These are phyloP conservation scores for Ranitomeya imitator DNA, from an alignment of 2,113 vertebrate genomes.

Conservation along the genomic window DNA sequence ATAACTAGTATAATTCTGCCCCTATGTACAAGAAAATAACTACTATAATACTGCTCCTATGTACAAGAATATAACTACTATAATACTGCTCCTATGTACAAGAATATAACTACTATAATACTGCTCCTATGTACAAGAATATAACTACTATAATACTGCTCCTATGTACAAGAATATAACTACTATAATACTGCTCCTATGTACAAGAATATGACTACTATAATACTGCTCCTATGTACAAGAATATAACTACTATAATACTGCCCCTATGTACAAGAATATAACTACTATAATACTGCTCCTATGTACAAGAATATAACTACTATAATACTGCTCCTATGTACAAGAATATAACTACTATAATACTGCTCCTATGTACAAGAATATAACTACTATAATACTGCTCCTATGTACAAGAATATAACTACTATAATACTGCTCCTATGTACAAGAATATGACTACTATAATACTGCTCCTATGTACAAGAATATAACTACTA, in stretches of 20 bases:
- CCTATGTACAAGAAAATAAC: not conserved
- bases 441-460: not conserved
- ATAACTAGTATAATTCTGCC: constrained; percentile 3
- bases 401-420: not conserved
- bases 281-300: too few species aligned
- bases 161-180: not conserved
- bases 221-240: too few species aligned
- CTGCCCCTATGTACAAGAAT: too few species aligned
- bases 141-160: constrained; percentile 4
- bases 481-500: not conserved
- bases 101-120: constrained; percentile 6
- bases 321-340: too few species aligned
- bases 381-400: constrained; percentile 1
- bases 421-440: constrained; percentile 1
- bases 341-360: too few species aligned
- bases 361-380: too few species aligned
- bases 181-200: too few species aligned
- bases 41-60: not conserved
- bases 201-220: too few species aligned
- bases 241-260: too few species aligned
- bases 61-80: not conserved
- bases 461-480: not conserved
- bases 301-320: too few species aligned
- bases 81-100: not conserved
- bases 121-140: not conserved